Conservation (phyloP, 2,888 invertebrate genomes). For the Clanis bilineata region DNA sequence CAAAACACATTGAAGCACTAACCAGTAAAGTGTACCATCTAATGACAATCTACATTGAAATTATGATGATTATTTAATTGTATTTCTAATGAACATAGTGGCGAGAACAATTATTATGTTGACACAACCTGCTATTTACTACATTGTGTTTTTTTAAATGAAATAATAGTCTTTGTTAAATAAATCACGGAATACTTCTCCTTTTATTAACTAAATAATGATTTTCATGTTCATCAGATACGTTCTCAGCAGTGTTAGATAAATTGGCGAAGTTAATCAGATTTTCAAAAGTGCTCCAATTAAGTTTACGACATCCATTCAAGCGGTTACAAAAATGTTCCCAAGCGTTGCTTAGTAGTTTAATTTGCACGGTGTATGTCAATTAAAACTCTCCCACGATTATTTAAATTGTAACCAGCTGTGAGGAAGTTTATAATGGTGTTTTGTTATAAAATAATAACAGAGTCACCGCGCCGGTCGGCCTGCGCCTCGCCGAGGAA, state of each 20-base stretch:
- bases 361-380: constrained; percentile 10
- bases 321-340: constrained; percentile 5
- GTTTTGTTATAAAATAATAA: constrained; percentile 76
- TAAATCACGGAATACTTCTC: too few relatives aligned
- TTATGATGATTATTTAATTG: background rate
- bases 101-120: background rate
- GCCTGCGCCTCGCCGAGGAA: constrained; percentile 55
- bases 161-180: background rate
- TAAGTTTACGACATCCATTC: background rate
- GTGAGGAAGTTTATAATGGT: constrained; percentile 60
- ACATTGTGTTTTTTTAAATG: background rate
- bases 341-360: background rate
- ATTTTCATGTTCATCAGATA: background rate
- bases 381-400: constrained; percentile 36
- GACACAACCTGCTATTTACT: background rate
- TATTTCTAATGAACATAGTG: background rate
- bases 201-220: too few relatives aligned
- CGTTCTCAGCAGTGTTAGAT: background rate
- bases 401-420: constrained; percentile 20
- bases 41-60: background rate
- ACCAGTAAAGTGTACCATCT: background rate
- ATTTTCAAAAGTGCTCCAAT: background rate
- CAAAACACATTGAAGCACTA: background rate
- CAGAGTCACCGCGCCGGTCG: constrained; percentile 59
- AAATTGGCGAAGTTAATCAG: background rate